phyloP scores from a whole-genome alignment of 2,888 invertebrate genomes.

The Hydrotaea cyrtoneurina region DNA sequence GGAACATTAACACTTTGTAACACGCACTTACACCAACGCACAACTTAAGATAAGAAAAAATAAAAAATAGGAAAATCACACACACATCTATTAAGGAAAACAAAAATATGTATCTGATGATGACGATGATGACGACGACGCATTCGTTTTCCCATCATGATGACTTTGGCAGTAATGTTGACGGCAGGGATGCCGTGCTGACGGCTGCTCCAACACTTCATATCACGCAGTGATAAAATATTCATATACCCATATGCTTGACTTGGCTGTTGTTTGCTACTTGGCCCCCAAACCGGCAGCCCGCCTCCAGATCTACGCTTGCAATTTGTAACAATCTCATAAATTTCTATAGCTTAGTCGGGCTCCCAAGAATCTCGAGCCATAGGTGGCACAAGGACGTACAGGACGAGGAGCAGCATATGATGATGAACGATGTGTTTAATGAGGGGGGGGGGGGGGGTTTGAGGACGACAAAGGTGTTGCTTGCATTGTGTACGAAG shows the following conservation, averaged over 20 bases:
- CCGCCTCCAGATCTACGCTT: constrained; percentile 32
- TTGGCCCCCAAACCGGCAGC: not conserved
- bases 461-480: not conserved
- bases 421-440: not conserved
- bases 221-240: constrained; percentile 53
- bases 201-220: constrained; percentile 34
- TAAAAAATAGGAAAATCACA: constrained; percentile 10
- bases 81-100: constrained; percentile 28
- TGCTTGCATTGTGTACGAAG: not conserved
- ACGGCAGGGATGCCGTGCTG: not conserved
- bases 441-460: not conserved
- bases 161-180: constrained; percentile 19
- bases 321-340: constrained; percentile 16
- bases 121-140: not conserved
- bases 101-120: constrained; percentile 1
- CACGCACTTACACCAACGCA: not conserved
- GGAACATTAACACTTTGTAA: constrained; percentile 52
- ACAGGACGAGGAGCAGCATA: not conserved
- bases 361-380: not conserved
- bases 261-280: not conserved
- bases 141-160: not conserved
- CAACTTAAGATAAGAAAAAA: not conserved
- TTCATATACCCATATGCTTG: constrained; percentile 33
- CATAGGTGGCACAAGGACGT: not conserved
- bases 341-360: constrained; percentile 5